Evolutionary conservation across 2,888 invertebrate genomes (phyloP).

Genomic region (Tanytarsus gracilentus): DNA sequence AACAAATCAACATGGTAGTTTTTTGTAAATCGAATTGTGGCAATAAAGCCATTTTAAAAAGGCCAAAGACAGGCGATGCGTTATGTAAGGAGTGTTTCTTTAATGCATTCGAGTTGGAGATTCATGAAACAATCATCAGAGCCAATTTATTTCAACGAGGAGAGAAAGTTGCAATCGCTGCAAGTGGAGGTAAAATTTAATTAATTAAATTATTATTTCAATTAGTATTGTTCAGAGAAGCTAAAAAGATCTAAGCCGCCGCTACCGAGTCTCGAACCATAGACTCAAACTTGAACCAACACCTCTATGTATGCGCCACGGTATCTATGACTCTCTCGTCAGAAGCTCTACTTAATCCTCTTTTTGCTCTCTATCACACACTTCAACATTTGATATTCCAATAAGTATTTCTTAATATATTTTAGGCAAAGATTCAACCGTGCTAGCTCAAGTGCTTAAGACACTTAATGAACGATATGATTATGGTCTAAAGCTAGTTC

Average conservation of each 20-base stretch:
- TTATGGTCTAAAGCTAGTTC: slow-evolving; percentile 79
- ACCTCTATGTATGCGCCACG: too few species aligned
- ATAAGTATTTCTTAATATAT: too few species aligned
- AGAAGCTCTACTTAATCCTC: too few species aligned
- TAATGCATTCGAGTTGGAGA: slow-evolving; percentile 86
- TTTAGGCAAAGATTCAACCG: slow-evolving; percentile 99
- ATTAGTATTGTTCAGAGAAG: too few species aligned
- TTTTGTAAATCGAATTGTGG: slow-evolving; percentile 64
- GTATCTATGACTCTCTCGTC: too few species aligned
- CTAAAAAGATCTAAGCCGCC: too few species aligned
- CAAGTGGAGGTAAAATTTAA: slow-evolving; percentile 86
- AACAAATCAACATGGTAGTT: slow-evolving; percentile 50
- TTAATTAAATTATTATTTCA: too few species aligned
- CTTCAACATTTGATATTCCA: too few species aligned
- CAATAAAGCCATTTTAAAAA: slow-evolving; percentile 66
- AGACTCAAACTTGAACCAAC: too few species aligned
- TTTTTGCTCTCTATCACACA: too few species aligned
- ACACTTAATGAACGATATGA: slow-evolving; percentile 79
- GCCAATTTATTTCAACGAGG: slow-evolving; percentile 74
- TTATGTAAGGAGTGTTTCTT: slow-evolving; percentile 93
- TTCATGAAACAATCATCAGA: slow-evolving; percentile 80
- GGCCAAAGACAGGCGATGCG: slow-evolving; percentile 84
- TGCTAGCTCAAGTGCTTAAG: slow-evolving; percentile 88
- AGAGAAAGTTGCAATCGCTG: slow-evolving; percentile 84
- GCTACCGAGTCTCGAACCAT: too few species aligned